Base-by-base conservation (phyloP, 2,888 invertebrate species). In the Sclerodermus sp. region DNA sequence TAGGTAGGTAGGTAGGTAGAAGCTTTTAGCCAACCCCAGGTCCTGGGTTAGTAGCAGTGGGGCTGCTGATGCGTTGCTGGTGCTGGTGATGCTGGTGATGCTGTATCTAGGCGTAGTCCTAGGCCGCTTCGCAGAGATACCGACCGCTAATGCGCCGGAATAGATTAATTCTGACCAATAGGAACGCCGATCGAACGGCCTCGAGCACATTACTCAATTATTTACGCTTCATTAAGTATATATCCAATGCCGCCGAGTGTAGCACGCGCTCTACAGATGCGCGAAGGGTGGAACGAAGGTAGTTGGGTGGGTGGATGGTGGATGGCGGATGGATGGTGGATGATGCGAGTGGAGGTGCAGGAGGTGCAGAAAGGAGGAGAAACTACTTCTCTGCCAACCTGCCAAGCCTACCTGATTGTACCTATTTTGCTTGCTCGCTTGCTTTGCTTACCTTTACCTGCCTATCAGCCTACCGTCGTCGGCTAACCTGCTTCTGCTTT, bases 171-270 rank as follows among this genome's bases (percentile, higher is more conserved):
- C 74, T 73, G 72, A 74, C 77, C 77, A 77, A 76, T 77, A 76
- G 77, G 70, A 75, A 71, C 70, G 66, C 56, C 74, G 75, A 76
- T 76, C 77, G 77, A 77, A 75, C 70, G 70, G 74, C 76, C 74
- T 69, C 74, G 68, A 76, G 77, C 77, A 76, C 77, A 77, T 77
- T 77, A 77, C 77, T 77, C 77, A 77, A 77, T 77, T 77, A 77
- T 77, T 77, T 77, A 77, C 72, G 76, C 76, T 77, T 77, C 77
- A 77, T 77, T 77, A 77, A 77, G 76, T 77, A 77, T 77, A 77
- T 75, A 77, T 77, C 76, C 76, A 76, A 74, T 76, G 73, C 74
- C 73, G 71, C 67, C 71, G 73, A 72, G 71, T 69, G 71, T 70
- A 68, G 64, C 64, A 64, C 64, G 59, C 64, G 64, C 49, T 53